Evolutionary conservation across 2,113 vertebrate species (phyloP).

Genomic region (Chaenogobius annularis): DNA sequence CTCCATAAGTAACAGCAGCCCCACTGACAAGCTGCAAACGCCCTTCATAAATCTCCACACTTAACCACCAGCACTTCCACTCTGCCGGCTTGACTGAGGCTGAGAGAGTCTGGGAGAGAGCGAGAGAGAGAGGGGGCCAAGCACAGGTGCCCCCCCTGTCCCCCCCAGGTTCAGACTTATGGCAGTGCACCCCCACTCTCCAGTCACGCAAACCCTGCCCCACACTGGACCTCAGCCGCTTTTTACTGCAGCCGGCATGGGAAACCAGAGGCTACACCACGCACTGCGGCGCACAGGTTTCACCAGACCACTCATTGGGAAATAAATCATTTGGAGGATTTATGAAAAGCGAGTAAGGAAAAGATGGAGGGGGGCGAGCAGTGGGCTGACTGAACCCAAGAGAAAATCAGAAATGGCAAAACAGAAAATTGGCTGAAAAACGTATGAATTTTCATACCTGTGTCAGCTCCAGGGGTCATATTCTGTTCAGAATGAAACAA

Average conservation of each 20-base stretch:
- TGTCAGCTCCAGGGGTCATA: slow-evolving; percentile 7
- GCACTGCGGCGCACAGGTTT: slow-evolving; percentile 69
- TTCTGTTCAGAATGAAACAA: slow-evolving; percentile 8
- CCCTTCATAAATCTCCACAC: slow-evolving; percentile 68
- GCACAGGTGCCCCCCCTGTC: slow-evolving; percentile 59
- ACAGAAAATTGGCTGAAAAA: slow-evolving; percentile 7
- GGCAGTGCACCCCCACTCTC: slow-evolving; percentile 40
- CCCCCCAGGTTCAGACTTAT: slow-evolving; percentile 27
- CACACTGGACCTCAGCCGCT: slow-evolving; percentile 61
- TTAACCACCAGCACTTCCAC: slow-evolving; percentile 50
- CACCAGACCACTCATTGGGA: slow-evolving; percentile 66
- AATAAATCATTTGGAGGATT: slow-evolving; percentile 76
- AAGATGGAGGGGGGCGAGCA: slow-evolving; percentile 8
- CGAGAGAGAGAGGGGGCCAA: slow-evolving; percentile 42
- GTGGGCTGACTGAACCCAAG: slow-evolving; percentile 10
- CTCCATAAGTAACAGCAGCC: slow-evolving; percentile 51
- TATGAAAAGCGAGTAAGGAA: slow-evolving; percentile 36
- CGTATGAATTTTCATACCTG: slow-evolving; percentile 22
- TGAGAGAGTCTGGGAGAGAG: slow-evolving; percentile 27
- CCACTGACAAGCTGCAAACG: slow-evolving; percentile 34
- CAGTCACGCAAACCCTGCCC: slow-evolving; percentile 80
- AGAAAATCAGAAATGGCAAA: slow-evolving; percentile 20
- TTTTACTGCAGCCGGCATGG: slow-evolving; percentile 71
- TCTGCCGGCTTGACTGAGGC: slow-evolving; percentile 44
- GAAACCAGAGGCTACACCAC: slow-evolving; percentile 72